Evolutionary conservation across 2,888 invertebrate species (phyloP).

Genomic region (Pachycephus smyrnensis): DNA sequence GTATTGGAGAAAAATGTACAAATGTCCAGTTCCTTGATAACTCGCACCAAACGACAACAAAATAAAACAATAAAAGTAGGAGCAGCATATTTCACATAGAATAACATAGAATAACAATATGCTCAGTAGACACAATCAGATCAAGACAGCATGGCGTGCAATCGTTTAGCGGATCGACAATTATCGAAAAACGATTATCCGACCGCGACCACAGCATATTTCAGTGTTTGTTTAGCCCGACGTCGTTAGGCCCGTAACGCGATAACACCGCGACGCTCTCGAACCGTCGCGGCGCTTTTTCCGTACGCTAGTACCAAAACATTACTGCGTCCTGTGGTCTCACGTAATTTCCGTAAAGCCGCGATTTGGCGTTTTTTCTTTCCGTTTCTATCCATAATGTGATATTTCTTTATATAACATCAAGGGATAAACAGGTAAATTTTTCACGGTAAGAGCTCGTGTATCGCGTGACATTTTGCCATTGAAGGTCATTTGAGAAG

Average conservation of each 20-base stretch:
- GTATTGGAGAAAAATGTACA: too few relatives aligned
- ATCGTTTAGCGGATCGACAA: slow-evolving; percentile 28
- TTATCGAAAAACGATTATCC: slow-evolving; percentile 38
- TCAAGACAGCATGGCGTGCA: background rate
- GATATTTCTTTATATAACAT: too few relatives aligned
- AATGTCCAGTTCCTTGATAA: too few relatives aligned
- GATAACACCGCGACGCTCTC: background rate
- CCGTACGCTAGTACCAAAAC: background rate
- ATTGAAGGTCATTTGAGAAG: too few relatives aligned
- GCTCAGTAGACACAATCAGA: background rate
- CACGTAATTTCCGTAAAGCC: background rate
- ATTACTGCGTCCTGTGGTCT: background rate
- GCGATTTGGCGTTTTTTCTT: background rate
- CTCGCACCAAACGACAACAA: too few relatives aligned
- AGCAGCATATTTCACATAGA: too few relatives aligned
- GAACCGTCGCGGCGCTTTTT: background rate
- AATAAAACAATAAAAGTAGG: too few relatives aligned
- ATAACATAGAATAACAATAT: too few relatives aligned
- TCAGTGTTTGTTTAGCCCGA: slow-evolving; percentile 26
- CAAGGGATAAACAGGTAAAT: too few relatives aligned
- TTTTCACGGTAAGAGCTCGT: too few relatives aligned
- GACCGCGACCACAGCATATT: slow-evolving; percentile 29
- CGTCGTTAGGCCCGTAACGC: slow-evolving; percentile 22
- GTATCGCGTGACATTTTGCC: too few relatives aligned
- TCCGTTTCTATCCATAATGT: too few relatives aligned